A percentile compares a stretch with the other conserved stretches of the same genome.
phyloP scores from a whole-genome alignment of 1,140 invertebrate genomes.

The Nasonia longicornis region DNA sequence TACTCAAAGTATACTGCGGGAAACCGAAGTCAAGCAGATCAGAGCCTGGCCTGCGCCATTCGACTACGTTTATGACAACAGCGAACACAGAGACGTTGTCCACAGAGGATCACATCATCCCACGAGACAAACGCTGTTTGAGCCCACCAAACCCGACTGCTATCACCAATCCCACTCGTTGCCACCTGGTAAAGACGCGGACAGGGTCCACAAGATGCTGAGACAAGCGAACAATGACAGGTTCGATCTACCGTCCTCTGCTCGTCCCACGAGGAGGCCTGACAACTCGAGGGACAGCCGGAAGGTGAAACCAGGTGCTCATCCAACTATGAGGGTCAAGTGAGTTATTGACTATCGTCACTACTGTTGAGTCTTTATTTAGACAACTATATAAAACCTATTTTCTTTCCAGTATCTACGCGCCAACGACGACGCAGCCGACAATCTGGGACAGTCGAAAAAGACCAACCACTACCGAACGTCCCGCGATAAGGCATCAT shows the following conservation, averaged over 20 bases:
- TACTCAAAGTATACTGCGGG: constrained; percentile 41
- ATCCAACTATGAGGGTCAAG: background rate
- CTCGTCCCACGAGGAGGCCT: background rate
- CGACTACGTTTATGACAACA: constrained; percentile 57
- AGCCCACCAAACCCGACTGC: background rate
- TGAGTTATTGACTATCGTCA: background rate
- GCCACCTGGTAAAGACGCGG: background rate
- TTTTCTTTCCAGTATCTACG: background rate
- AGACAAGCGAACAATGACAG: background rate
- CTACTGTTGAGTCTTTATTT: background rate
- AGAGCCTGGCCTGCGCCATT: constrained; percentile 59
- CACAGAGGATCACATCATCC: background rate
- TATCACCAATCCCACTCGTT: background rate
- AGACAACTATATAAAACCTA: background rate
- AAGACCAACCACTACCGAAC: background rate
- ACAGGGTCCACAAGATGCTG: background rate
- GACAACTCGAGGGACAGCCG: background rate
- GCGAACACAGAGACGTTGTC: constrained; percentile 44
- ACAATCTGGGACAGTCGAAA: background rate
- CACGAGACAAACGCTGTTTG: background rate
- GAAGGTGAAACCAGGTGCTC: background rate
- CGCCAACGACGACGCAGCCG: background rate
- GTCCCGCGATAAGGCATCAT: background rate
- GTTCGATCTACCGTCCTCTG: background rate
- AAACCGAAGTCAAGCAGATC: constrained; percentile 55